phyloP scores from a whole-genome alignment of 1,140 invertebrate species.

The Dinoponera quadriceps region DNA sequence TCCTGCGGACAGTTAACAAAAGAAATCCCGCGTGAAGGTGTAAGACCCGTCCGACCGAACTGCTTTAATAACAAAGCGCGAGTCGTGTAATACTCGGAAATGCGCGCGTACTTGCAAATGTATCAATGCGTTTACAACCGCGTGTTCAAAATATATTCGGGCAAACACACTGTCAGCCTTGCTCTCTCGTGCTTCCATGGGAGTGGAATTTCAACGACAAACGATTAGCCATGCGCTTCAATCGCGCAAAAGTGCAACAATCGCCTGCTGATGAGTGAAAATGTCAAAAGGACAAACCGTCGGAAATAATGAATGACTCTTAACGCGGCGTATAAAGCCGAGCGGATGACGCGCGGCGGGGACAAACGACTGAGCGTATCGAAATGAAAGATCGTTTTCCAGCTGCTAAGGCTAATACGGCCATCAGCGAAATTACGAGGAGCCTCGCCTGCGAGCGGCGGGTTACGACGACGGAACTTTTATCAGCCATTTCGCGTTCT shows the following conservation, averaged over 20 bases:
- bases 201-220: slow-evolving; percentile 11
- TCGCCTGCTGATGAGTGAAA: slow-evolving; percentile 23
- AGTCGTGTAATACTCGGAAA: background rate
- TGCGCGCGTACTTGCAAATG: background rate
- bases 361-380: slow-evolving; percentile 32
- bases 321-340: slow-evolving; percentile 31
- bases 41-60: background rate
- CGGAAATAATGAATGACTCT: slow-evolving; percentile 53
- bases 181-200: background rate
- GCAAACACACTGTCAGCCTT: no score
- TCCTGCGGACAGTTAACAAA: slow-evolving; percentile 9
- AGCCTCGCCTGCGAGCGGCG: background rate
- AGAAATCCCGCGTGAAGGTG: slow-evolving; percentile 2
- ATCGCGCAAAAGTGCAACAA: slow-evolving; percentile 24
- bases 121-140: no score
- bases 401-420: slow-evolving; percentile 38
- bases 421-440: slow-evolving; percentile 41
- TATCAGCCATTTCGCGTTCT: slow-evolving; percentile 18
- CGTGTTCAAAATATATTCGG: no score
- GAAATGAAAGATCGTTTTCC: slow-evolving; percentile 59
- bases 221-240: background rate
- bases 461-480: slow-evolving; percentile 46
- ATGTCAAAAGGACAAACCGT: slow-evolving; percentile 15
- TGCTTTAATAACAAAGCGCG: background rate
- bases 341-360: background rate